Evolutionary conservation across 2,113 vertebrate genomes (phyloP).

Genomic region (Scalopus aquaticus): DNA sequence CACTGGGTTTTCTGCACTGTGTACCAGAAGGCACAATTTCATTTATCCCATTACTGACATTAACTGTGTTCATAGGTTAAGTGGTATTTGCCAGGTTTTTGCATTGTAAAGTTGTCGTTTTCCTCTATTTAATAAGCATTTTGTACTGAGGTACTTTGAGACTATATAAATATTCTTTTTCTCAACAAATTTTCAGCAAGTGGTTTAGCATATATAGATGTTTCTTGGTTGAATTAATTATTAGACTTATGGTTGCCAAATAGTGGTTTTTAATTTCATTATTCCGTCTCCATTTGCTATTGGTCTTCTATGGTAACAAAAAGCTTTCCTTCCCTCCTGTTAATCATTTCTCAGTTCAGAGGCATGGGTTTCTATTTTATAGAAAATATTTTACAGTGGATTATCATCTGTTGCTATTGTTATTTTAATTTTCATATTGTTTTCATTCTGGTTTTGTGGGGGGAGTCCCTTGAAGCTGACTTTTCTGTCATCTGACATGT

Average conservation of each 20-base stretch:
- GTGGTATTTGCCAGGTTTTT: background rate
- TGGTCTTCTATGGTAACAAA: background rate
- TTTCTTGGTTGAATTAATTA: conserved; percentile 12
- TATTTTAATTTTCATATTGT: conserved; percentile 26
- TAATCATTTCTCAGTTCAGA: background rate
- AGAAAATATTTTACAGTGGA: too few species aligned
- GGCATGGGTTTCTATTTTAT: background rate
- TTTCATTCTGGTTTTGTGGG: background rate
- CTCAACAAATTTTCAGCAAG: conserved; percentile 19
- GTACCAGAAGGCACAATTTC: background rate
- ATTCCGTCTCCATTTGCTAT: background rate
- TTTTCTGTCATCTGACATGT: background rate
- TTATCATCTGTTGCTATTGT: background rate
- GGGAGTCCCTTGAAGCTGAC: background rate
- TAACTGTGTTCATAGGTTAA: conserved; percentile 26
- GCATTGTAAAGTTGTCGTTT: conserved; percentile 18
- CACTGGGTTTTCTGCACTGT: background rate
- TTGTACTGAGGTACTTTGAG: conserved; percentile 22
- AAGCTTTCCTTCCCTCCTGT: background rate
- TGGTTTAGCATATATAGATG: background rate
- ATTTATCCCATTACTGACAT: conserved; percentile 5
- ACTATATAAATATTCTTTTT: background rate
- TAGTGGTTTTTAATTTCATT: conserved; percentile 5
- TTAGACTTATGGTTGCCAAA: background rate
- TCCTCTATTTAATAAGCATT: background rate